Conservation (phyloP, 1,140 invertebrate genomes). For the Caerostris darwini region DNA sequence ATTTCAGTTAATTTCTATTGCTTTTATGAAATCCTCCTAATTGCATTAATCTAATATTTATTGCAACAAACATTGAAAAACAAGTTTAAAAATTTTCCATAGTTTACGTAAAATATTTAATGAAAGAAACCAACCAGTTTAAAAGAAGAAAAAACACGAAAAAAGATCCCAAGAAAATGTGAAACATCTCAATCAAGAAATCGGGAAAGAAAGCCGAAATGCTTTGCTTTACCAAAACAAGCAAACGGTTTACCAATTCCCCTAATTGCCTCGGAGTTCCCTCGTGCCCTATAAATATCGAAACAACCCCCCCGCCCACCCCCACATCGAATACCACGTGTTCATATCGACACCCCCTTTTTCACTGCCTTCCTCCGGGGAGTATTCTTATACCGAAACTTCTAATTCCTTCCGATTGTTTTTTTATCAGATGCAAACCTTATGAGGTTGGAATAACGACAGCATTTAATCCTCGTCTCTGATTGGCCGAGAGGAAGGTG, state of each 20-base stretch:
- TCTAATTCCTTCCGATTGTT: not conserved
- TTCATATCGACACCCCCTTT: constrained; percentile 46
- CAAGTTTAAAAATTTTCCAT: too few relatives aligned
- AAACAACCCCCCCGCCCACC: not conserved
- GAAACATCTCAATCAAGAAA: not conserved
- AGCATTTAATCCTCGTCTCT: constrained; percentile 43
- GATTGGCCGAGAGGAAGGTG: constrained; percentile 38
- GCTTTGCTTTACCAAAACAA: not conserved
- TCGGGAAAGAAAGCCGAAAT: not conserved
- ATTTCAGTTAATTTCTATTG: too few relatives aligned
- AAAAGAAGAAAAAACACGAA: not conserved
- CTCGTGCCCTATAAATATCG: constrained; percentile 48
- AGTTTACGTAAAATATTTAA: not conserved
- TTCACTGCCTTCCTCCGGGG: constrained; percentile 8
- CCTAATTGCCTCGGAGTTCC: constrained; percentile 44
- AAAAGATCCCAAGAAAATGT: not conserved
- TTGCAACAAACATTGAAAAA: too few relatives aligned
- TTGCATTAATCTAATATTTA: too few relatives aligned
- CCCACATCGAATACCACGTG: constrained; percentile 18
- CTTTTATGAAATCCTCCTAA: too few relatives aligned
- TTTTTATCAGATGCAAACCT: constrained; percentile 58
- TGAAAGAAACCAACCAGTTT: not conserved
- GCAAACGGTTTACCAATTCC: constrained; percentile 51
- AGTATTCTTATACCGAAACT: not conserved
- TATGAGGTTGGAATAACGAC: constrained; percentile 44